Base-by-base conservation (phyloP, 30 jellyfish, hydroid and myxozoan genomes). In the Sanderia malayensis region DNA sequence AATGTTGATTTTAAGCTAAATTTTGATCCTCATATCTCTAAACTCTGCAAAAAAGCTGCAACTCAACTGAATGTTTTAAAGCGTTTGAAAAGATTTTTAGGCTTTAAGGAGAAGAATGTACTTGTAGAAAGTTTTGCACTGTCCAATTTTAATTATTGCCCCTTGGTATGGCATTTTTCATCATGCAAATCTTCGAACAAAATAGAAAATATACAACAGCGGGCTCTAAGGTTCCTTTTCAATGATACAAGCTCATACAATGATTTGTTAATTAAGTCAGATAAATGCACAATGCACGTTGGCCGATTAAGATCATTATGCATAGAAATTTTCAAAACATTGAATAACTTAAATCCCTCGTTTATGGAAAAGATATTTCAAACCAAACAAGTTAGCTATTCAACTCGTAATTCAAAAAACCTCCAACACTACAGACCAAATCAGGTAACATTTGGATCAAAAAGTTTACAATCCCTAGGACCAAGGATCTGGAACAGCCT, bases 141-240 rank as follows among this genome's bases (percentile, higher is more conserved):
- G 20, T 27, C 73, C 30, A 61, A 61, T 28, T 61, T 61, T 6
- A 8, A 20, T 20, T 61, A 61, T 11, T 61, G 61, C 31, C 61
- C 61, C 8, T 31, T 61, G 18, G 31, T 61, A 27, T 61, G 73
- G 73, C 34, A 61, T 58, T 46, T 46, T 20, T 46, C 60, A 15
- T 46, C 60, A 46, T 46, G n/a, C n/a, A n/a, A n/a, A n/a, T n/a
- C n/a, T n/a, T n/a, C n/a, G n/a, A n/a, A n/a, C n/a, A n/a, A n/a
- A n/a, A n/a, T n/a, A n/a, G n/a, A n/a, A n/a, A n/a, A n/a, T n/a
- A n/a, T n/a, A n/a, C n/a, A n/a, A n/a, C n/a, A n/a, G n/a, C n/a
- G n/a, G n/a, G n/a, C n/a, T n/a, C n/a, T n/a, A n/a, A n/a, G n/a
- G n/a, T n/a, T n/a, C n/a, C n/a, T n/a, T n/a, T n/a, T n/a, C n/a